Base-by-base conservation (phyloP, 1,140 invertebrate genomes). In the Bathynomus jamesi region DNA sequence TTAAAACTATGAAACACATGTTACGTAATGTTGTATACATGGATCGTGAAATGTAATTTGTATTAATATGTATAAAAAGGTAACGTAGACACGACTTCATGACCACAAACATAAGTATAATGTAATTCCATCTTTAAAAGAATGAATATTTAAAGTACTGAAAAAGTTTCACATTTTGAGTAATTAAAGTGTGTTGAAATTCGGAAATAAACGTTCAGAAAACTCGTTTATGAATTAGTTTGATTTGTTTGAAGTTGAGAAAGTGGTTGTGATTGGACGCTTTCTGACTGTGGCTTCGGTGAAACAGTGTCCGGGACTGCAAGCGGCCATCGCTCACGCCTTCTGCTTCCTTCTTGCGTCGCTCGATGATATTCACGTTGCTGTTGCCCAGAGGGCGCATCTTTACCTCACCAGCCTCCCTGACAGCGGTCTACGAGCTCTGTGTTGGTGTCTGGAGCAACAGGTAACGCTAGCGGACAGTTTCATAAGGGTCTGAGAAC, bases 281-380 rank as follows among this genome's bases (percentile, higher is more conserved):
- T 96, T 96, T 82, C 90, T 98, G 87, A 93, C 96, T 80, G 88
- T 89, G 0, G 91, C 91, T 3, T 90, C 93, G 0, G 85, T 99
- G 29, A 87, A 90, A 77, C 90, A 89, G 70, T 91, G 93, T 79
- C 86, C 90, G 61, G 86, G 89, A 4, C 85, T 99, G 27, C 94
- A 98, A 83, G 93, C 94, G n/a, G 91, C 93, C 0, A 81, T 99
- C 77, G 93, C 96, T 11, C 97, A 96, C 80, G 93, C 95, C 13
- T 98, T 99, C 84, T 98, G 94, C 82, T 96, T 97, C 82, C 85
- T 98, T 28, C 92, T 99, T 75, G 93, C 93, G 65, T 94, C 94
- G 74, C 91, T 98, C 86, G 95, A 98, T 83, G 97, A 99, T 82
- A 89, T 90, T 67, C 95, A 95, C 82, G 89, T 96, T 32, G 90